Evolutionary conservation across 2,888 invertebrate genomes (phyloP).

Genomic region (Lordiphosa andalusiaca): DNA sequence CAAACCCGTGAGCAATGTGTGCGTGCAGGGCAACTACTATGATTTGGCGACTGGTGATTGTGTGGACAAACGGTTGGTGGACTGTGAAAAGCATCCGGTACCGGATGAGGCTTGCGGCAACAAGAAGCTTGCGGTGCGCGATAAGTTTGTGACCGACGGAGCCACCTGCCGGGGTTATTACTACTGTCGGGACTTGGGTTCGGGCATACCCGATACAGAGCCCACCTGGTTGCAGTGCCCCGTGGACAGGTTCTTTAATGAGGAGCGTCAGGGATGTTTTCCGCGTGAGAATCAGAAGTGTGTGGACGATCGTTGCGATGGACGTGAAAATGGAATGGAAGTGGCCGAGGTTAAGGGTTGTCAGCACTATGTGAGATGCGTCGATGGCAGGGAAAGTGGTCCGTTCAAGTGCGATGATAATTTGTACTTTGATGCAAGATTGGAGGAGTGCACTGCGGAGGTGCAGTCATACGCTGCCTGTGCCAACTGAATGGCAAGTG

Average conservation of each 20-base stretch:
- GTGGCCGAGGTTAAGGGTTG: constrained; percentile 49
- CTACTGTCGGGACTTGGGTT: constrained; percentile 66
- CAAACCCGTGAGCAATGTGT: constrained; percentile 15
- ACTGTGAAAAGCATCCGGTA: constrained; percentile 58
- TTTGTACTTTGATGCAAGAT: constrained; percentile 43
- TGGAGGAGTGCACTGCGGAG: constrained; percentile 28
- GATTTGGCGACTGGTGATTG: constrained; percentile 41
- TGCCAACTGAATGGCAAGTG: neutral
- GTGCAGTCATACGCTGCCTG: constrained; percentile 19
- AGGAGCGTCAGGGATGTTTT: constrained; percentile 43
- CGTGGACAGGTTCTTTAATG: constrained; percentile 55
- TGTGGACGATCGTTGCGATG: constrained; percentile 63
- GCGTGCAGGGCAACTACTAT: constrained; percentile 55
- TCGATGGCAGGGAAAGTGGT: constrained; percentile 25
- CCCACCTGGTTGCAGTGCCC: constrained; percentile 64
- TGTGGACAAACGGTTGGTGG: constrained; percentile 45
- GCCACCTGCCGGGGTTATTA: constrained; percentile 74
- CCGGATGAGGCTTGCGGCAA: constrained; percentile 67
- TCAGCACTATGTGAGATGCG: constrained; percentile 52
- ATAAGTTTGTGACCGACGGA: constrained; percentile 62
- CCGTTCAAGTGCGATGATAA: constrained; percentile 29
- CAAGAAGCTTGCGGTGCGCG: constrained; percentile 59
- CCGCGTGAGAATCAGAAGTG: constrained; percentile 41
- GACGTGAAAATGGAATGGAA: constrained; percentile 37
- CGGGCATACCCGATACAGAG: constrained; percentile 51